Conservation (phyloP, 2,797 vertebrate genomes). For the Bryconaethiops microstoma region DNA sequence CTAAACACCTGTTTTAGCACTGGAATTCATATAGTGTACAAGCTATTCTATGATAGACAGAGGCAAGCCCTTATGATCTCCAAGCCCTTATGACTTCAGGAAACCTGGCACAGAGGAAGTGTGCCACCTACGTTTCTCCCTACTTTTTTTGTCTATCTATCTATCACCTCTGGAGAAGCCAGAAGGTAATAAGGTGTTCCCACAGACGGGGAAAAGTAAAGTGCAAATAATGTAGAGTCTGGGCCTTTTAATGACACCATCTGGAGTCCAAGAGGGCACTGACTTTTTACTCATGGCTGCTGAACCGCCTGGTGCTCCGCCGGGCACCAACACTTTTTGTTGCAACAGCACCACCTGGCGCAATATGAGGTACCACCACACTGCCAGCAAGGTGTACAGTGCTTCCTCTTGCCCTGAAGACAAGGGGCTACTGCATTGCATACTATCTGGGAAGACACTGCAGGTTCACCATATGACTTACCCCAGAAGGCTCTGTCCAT, state of each 20-base stretch:
- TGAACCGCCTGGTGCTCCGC: not conserved
- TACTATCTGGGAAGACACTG: not conserved
- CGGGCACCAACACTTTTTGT: not conserved
- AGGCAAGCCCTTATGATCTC: not conserved
- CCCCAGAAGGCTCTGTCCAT: not conserved
- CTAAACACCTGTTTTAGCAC: too few relatives aligned
- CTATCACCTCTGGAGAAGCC: too few relatives aligned
- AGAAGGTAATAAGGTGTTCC: not conserved
- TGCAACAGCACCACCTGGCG: constrained; percentile 9
- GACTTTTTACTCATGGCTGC: not conserved
- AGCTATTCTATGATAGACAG: too few relatives aligned
- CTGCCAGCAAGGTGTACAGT: not conserved
- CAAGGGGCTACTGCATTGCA: too few relatives aligned
- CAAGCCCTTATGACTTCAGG: not conserved
- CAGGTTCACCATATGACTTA: too few relatives aligned
- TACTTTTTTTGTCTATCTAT: not conserved
- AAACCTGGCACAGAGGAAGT: not conserved
- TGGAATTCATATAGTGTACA: too few relatives aligned
- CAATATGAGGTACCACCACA: not conserved
- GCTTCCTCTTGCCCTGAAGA: not conserved
- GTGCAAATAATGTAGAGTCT: not conserved
- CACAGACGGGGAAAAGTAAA: not conserved
- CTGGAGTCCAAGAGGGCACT: not conserved
- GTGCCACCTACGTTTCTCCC: not conserved
- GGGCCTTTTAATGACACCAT: not conserved